These are phyloP conservation scores for Sphenopsis melanotis DNA, from an alignment of 2,797 vertebrate species.

Conservation along the genomic window DNA sequence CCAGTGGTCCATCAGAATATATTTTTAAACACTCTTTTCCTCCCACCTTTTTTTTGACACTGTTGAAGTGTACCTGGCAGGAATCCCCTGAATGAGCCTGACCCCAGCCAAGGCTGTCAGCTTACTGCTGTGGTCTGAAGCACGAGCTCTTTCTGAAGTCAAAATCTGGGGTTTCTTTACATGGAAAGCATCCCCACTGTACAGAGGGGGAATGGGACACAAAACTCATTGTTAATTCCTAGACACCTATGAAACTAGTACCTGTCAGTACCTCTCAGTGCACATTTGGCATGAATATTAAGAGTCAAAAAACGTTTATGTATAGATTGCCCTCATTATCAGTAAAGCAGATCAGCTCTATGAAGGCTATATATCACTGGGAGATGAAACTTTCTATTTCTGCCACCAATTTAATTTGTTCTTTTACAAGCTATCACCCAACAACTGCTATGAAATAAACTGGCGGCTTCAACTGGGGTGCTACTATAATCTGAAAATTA, in stretches of 20 bases:
- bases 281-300: neutral
- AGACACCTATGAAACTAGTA: neutral
- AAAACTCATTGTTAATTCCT: neutral
- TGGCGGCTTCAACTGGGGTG: neutral
- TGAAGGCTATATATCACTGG: neutral
- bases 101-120: neutral
- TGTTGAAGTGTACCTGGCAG: neutral
- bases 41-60: neutral
- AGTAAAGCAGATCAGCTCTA: accelerated
- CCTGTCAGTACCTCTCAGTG: neutral
- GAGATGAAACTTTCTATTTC: neutral
- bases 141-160: neutral
- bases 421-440: neutral
- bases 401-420: neutral
- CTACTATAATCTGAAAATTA: neutral
- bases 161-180: neutral
- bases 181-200: neutral
- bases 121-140: neutral
- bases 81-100: neutral
- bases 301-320: neutral
- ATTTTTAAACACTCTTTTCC: neutral
- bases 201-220: neutral
- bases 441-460: neutral
- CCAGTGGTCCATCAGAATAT: neutral
- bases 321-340: neutral